phyloP scores from a whole-genome alignment of 2,797 vertebrate genomes.

The Lepilemur septentrionalis region DNA sequence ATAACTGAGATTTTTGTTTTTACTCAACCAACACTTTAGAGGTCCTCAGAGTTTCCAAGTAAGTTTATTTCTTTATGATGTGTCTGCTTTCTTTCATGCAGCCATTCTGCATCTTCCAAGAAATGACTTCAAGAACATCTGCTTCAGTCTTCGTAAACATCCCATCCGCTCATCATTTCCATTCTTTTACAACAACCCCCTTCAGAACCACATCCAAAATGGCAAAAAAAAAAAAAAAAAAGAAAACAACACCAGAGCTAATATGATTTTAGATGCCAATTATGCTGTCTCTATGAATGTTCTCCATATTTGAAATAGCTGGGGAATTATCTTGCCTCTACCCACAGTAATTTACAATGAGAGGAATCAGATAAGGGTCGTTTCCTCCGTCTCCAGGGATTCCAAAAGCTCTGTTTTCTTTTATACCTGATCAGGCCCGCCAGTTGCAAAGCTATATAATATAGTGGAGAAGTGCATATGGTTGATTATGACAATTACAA shows the following conservation, averaged over 20 bases:
- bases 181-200: conserved; percentile 42
- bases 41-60: conserved; percentile 56
- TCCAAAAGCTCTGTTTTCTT: conserved; percentile 83
- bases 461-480: conserved; percentile 87
- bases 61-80: conserved; percentile 48
- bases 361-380: conserved; percentile 68
- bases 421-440: conserved; percentile 79
- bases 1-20: background rate
- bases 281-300: conserved; percentile 68
- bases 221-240: background rate
- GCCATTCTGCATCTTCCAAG: conserved; percentile 31
- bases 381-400: conserved; percentile 73
- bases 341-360: conserved; percentile 68
- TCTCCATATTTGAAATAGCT: conserved; percentile 74
- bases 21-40: background rate
- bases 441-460: conserved; percentile 63
- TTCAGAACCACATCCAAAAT: conserved; percentile 52
- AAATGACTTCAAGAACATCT: conserved; percentile 57
- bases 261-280: conserved; percentile 61
- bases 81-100: background rate
- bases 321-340: conserved; percentile 70
- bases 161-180: conserved; percentile 23
- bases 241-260: background rate
- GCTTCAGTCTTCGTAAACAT: conserved; percentile 34
- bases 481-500: conserved; percentile 83